Percentiles rank a stretch among this genome's conserved stretches.
Conservation (phyloP, 2,113 vertebrate species). For the Oryzias celebensis region DNA sequence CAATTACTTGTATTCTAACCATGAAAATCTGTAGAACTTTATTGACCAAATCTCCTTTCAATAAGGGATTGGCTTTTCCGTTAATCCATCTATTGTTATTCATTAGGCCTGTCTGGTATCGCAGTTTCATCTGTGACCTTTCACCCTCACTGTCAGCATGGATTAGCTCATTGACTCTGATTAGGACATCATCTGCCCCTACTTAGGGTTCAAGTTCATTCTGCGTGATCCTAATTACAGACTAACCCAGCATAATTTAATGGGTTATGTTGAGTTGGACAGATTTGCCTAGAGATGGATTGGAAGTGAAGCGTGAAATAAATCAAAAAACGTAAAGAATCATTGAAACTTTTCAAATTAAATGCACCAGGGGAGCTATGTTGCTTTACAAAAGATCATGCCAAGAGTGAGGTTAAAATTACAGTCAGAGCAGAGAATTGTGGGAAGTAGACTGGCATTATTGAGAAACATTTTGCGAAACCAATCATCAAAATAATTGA, state of each 20-base stretch:
- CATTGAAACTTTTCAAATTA: slow-evolving; percentile 9
- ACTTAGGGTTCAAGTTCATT: slow-evolving; percentile 71
- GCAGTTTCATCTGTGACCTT: slow-evolving; percentile 68
- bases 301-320: slow-evolving; percentile 19
- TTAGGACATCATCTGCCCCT: slow-evolving; percentile 62
- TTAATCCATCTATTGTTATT: slow-evolving; percentile 75
- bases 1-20: slow-evolving; percentile 32
- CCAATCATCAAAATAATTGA: slow-evolving; percentile 62
- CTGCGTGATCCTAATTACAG: slow-evolving; percentile 48
- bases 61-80: slow-evolving; percentile 42
- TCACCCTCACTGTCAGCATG: slow-evolving; percentile 60
- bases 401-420: slow-evolving; percentile 13
- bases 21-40: slow-evolving; percentile 47
- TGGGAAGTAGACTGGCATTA: slow-evolving; percentile 35
- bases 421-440: slow-evolving; percentile 8
- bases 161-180: slow-evolving; percentile 69
- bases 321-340: slow-evolving; percentile 18
- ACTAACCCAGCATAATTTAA: slow-evolving; percentile 53
- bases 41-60: slow-evolving; percentile 42
- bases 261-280: slow-evolving; percentile 19
- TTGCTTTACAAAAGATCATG: slow-evolving; percentile 16
- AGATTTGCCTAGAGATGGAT: slow-evolving; percentile 15
- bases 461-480: slow-evolving; percentile 50
- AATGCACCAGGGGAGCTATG: background rate
- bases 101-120: slow-evolving; percentile 68